Evolutionary conservation across 2,888 invertebrate genomes (phyloP), one percentile per base, ranked within the genome.

Genomic region (Pristionchus fissidentatus): DNA sequence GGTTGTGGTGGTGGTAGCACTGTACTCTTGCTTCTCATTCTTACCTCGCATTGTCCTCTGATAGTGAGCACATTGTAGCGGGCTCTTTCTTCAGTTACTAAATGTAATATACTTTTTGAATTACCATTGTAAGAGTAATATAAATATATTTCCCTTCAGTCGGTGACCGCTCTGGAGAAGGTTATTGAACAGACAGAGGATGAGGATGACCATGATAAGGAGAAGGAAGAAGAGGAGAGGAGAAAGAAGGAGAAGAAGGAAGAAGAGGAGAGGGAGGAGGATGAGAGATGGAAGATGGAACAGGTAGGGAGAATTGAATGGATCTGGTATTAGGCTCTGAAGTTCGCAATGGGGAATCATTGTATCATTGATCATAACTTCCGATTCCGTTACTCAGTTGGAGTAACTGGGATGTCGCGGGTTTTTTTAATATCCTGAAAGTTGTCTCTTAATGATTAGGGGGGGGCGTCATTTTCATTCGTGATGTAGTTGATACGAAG

Each of bases 101-200:
- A 22, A 22, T 55, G 15, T 8, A 13, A 55, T 15, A 4, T 22
- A 22, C 3, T 55, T 19, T 8, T 13, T 60, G 13, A 32, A 22
- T 26, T 15, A n/a, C n/a, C 60, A 32, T 60, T 8, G 60, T 0
- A 10, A 60, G 13, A 8, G 29, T 7, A 32, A 70, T 0, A 49
- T 26, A 49, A 32, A 19, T 43, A 4, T 73, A 29, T n/a, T n/a
- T 8, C 13, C 26, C n/a, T 78, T 32, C 77, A 79, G 79, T 79
- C 79, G 55, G 79, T 79, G 13, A 26, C 38, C 29, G 35, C 79
- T 19, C 38, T 79, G 52, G 79, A 79, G 79, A 52, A 57, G 22
- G 79, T 79, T 38, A 38, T 57, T 29, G 75, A 75, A 19, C 49
- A 75, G 75, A 52, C 46, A 22, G 79, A 79, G n/a, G 79, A 79